A percentile compares a stretch with the other conserved stretches of the same genome.
Conservation (phyloP, 2,888 invertebrate genomes). For the Ecdyonurus torrentis region DNA sequence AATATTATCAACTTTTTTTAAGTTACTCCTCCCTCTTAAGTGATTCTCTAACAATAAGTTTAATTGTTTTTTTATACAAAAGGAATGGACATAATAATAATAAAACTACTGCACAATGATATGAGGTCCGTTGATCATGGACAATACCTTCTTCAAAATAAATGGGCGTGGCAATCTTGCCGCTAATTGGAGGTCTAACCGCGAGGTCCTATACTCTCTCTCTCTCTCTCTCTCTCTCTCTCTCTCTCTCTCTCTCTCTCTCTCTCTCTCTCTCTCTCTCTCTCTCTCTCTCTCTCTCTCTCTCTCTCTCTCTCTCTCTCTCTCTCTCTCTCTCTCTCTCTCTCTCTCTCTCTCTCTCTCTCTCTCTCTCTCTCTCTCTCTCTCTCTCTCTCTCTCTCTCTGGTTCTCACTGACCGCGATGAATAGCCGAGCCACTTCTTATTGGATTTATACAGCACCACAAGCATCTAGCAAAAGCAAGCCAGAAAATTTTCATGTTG, state of each 20-base stretch:
- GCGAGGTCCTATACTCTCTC: neutral
- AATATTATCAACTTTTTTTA: too few species aligned
- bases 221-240: neutral
- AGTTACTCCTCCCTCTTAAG: too few species aligned
- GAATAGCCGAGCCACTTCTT: neutral
- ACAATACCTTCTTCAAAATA: neutral
- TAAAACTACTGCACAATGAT: neutral
- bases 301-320: neutral
- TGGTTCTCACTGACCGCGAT: neutral
- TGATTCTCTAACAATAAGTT: too few species aligned
- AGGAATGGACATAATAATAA: too few species aligned
- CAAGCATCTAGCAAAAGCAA: neutral
- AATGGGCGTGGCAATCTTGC: neutral
- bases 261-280: neutral
- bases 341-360: neutral
- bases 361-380: neutral
- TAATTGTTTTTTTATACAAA: too few species aligned
- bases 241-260: neutral
- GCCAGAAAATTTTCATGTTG: neutral
- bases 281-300: neutral
- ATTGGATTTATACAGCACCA: neutral
- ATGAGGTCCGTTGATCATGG: neutral
- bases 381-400: neutral
- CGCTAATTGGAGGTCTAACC: neutral
- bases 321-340: neutral